phyloP scores from a whole-genome alignment of 2,113 vertebrate species.

The Pomatostomus ruficeps region DNA sequence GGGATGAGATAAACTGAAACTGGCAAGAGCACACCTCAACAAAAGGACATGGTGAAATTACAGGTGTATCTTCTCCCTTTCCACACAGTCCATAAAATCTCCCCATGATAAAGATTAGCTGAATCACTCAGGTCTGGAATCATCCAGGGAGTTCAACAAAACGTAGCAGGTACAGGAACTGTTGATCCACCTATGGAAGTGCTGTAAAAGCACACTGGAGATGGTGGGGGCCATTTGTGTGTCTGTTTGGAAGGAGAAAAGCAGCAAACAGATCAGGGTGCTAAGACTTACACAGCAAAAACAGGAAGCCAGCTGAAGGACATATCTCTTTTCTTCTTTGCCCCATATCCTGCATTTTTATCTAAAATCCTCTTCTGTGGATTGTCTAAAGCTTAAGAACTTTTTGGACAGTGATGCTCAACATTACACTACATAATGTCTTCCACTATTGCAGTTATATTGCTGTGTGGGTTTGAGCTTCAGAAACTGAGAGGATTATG shows the following conservation, averaged over 20 bases:
- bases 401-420: not conserved
- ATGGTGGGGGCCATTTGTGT: not conserved
- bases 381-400: not conserved
- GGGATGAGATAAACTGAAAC: too few species aligned
- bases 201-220: not conserved
- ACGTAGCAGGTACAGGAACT: not conserved
- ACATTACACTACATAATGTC: not conserved
- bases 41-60: constrained; percentile 27
- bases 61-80: not conserved
- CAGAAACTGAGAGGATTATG: not conserved
- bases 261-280: not conserved
- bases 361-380: not conserved
- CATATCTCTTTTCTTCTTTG: not conserved
- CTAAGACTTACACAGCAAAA: not conserved
- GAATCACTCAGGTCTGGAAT: not conserved
- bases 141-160: not conserved
- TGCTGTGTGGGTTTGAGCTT: not conserved
- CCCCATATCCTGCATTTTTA: not conserved
- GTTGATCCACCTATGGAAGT: not conserved
- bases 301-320: not conserved
- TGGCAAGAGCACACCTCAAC: too few species aligned
- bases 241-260: not conserved
- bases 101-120: not conserved
- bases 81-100: not conserved
- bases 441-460: not conserved